Conservation (phyloP, 2,113 vertebrate species). For the Cottus gobio region DNA sequence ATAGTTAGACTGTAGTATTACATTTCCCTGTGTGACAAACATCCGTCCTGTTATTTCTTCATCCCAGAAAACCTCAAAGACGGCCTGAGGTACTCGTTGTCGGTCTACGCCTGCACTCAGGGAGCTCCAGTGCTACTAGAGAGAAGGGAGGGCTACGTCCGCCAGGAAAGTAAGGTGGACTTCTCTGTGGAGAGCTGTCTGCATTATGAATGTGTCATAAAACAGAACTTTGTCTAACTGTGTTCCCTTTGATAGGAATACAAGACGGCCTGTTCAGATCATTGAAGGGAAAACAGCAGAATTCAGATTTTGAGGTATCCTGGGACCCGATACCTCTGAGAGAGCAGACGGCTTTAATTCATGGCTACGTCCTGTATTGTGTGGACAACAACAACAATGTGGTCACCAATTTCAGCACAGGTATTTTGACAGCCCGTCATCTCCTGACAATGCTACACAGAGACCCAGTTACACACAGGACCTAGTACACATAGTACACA, state of each 20-base stretch:
- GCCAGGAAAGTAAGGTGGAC: slow-evolving; percentile 67
- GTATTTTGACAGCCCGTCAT: slow-evolving; percentile 34
- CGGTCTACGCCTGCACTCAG: slow-evolving; percentile 73
- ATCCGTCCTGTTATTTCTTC: background rate
- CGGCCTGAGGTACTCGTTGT: slow-evolving; percentile 69
- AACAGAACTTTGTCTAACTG: background rate
- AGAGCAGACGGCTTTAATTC: slow-evolving; percentile 66
- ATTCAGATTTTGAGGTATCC: slow-evolving; percentile 40
- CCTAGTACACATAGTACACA: no score
- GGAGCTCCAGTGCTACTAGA: slow-evolving; percentile 57
- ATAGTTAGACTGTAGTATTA: background rate
- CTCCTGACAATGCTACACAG: no score
- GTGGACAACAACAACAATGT: rapidly evolving
- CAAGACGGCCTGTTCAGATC: slow-evolving; percentile 2
- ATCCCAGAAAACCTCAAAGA: slow-evolving; percentile 58
- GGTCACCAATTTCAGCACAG: slow-evolving; percentile 28
- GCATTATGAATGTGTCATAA: no score
- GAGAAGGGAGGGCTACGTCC: slow-evolving; percentile 67
- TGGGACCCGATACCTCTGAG: slow-evolving; percentile 60
- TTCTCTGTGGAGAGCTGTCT: no score
- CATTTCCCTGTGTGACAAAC: background rate
- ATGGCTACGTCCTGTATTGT: slow-evolving; percentile 60
- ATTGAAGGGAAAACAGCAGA: background rate
- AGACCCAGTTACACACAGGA: no score
- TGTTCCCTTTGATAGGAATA: slow-evolving; percentile 37